These are phyloP conservation scores for Gnathonemus longibarbis DNA, from an alignment of 2,113 vertebrate genomes.

Conservation along the genomic window DNA sequence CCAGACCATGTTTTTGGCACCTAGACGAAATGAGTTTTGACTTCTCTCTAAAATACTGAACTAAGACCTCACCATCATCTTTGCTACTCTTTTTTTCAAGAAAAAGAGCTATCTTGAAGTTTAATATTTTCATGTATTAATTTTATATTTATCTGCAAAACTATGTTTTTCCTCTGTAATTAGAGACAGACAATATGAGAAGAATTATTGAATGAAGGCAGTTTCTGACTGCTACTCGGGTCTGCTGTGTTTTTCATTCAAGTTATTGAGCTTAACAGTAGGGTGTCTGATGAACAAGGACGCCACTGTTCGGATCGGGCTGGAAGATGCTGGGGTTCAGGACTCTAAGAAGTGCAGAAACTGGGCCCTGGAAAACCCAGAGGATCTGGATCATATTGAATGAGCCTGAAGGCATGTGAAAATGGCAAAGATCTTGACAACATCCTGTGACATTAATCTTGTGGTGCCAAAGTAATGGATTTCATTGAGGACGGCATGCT, in stretches of 20 bases:
- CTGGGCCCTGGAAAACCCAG: background rate
- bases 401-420: background rate
- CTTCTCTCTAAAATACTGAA: background rate
- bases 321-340: background rate
- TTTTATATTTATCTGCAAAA: no score
- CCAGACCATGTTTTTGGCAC: background rate
- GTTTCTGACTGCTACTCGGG: background rate
- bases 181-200: no score
- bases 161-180: background rate
- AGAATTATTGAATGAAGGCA: background rate
- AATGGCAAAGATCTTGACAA: background rate
- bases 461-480: background rate
- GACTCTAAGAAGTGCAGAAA: background rate
- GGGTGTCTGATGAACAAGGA: slow-evolving; percentile 6
- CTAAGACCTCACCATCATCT: background rate
- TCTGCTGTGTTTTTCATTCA: background rate
- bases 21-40: background rate
- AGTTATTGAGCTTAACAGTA: background rate
- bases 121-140: background rate
- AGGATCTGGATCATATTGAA: background rate
- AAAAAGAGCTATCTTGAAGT: background rate
- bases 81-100: background rate
- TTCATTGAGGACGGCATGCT: background rate
- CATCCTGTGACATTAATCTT: slow-evolving; percentile 18
- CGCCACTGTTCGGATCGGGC: background rate